A percentile compares a stretch with the other conserved stretches of the same genome.
Evolutionary conservation across 2,797 vertebrate genomes (phyloP).

Genomic region (Manis javanica): DNA sequence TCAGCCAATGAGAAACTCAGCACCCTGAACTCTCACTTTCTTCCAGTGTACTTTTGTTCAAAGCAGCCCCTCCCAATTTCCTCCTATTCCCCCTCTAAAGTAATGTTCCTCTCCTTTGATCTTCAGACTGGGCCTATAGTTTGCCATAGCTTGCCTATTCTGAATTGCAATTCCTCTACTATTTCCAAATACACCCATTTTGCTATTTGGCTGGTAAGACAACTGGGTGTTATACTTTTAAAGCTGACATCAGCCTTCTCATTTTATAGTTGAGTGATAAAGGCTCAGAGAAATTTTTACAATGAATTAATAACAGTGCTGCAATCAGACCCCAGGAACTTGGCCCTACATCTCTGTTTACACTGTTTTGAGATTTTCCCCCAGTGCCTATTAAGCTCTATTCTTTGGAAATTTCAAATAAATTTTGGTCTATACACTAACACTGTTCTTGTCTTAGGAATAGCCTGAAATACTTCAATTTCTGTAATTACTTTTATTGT

Average conservation of each 20-base stretch:
- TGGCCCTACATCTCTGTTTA: not conserved
- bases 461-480: not conserved
- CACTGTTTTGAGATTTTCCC: not conserved
- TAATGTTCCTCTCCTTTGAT: no score
- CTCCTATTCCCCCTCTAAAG: no score
- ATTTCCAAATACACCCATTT: no score
- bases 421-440: not conserved
- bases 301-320: not conserved
- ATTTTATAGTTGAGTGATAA: not conserved
- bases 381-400: not conserved
- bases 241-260: not conserved
- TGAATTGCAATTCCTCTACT: no score
- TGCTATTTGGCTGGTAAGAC: no score
- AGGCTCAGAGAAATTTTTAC: not conserved
- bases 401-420: not conserved
- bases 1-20: no score
- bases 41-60: no score
- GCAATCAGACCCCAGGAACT: not conserved
- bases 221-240: no score
- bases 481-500: not conserved
- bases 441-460: not conserved
- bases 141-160: no score
- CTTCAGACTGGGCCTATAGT: no score
- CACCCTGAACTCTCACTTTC: no score
- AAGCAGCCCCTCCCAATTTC: no score